Base-by-base conservation (phyloP, 2,113 vertebrate species). In the Gallinago jamesoni region DNA sequence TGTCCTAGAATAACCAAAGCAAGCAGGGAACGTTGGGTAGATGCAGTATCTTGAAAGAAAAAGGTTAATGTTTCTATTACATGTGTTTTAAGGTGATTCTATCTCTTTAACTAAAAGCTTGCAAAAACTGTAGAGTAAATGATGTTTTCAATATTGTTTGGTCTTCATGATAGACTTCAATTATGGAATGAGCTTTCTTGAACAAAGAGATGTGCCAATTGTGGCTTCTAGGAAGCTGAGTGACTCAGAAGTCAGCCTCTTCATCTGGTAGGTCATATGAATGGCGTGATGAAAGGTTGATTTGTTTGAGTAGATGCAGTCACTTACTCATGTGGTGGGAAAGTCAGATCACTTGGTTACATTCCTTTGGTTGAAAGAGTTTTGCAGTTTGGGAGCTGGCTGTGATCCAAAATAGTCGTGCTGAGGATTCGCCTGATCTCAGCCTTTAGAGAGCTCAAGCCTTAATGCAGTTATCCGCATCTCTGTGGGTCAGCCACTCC, bases 161-260 rank as follows among this genome's bases (percentile, higher is more conserved):
- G 64, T 87, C 76, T 75, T 90, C 33, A 12, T 74, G 60, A 50
- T 70, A 84, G 74, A 77, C 69, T 80, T 82, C n/a, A 56, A 81
- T 88, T 56, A 69, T 25, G 10, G 72, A 94, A 90, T 53, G 73
- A 83, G 62, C 89, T 35, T 62, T 68, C 47, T 52, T 37, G 55
- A 83, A 53, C 77, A 73, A 63, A 95, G 69, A 60, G 80, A 89
- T 93, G 23, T 69, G 39, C 69, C 60, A 27, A 27, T 19, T 67
- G 72, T 48, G 48, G 39, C 86, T 96, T 94, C 88, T 81, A 77
- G 76, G 86, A 92, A 95, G 64, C 84, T 10, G 66, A 59, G 37
- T 92, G 91, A 91, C 55, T 97, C 92, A 89, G 92, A 92, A 83
- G 53, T 50, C 69, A 95, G 92, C 60, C 74, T 83, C 84, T 93